These are phyloP conservation scores for Eira barbara DNA, from an alignment of 2,113 vertebrate genomes.

Conservation along the genomic window DNA sequence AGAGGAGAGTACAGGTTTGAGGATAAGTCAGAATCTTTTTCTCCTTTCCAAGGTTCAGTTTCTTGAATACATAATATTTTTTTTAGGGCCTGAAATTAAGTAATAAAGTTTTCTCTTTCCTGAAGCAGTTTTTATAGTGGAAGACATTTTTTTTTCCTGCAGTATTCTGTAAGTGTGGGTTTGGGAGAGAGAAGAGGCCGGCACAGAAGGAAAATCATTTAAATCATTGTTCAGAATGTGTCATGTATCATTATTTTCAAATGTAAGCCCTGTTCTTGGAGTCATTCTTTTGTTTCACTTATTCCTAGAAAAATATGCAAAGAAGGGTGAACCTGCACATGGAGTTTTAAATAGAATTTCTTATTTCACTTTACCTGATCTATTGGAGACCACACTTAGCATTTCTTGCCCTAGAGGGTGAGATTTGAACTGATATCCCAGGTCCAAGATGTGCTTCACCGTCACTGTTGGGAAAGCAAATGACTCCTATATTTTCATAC, in stretches of 20 bases:
- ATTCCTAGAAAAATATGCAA: constrained; percentile 3
- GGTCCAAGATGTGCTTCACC: background rate
- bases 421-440: background rate
- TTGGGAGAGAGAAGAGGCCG: background rate
- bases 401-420: background rate
- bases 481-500: background rate
- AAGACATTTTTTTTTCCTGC: background rate
- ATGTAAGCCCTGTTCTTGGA: background rate
- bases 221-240: constrained; percentile 9
- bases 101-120: background rate
- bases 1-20: background rate
- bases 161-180: background rate
- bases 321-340: background rate
- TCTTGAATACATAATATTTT: constrained; percentile 7
- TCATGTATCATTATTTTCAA: constrained; percentile 30
- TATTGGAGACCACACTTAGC: background rate
- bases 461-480: background rate
- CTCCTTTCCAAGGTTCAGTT: background rate
- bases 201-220: background rate
- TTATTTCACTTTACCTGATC: background rate
- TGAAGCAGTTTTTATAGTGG: background rate
- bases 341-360: background rate
- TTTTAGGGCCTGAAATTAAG: background rate
- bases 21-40: background rate
- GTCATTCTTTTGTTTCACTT: background rate